Evolutionary conservation across 2,888 invertebrate genomes (phyloP).

Genomic region (Aphodius sticticus): DNA sequence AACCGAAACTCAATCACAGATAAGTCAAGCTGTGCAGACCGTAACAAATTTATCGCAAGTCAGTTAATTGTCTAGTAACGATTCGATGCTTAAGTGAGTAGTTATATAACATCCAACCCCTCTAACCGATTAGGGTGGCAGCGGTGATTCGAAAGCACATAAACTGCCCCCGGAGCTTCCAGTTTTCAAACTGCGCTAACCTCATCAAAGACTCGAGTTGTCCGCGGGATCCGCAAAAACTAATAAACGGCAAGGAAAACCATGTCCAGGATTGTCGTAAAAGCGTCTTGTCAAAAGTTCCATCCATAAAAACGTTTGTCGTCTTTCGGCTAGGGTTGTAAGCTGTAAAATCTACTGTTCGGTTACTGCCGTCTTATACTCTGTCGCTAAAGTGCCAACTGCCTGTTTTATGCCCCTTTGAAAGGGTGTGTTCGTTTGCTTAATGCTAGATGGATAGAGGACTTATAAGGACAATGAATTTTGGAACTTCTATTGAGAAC

Average conservation of each 20-base stretch:
- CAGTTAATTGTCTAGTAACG: neutral
- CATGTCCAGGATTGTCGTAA: neutral
- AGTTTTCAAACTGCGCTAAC: neutral
- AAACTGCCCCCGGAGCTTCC: neutral
- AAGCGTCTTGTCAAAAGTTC: constrained; percentile 4
- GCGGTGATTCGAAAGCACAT: neutral
- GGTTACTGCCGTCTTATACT: neutral
- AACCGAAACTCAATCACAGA: neutral
- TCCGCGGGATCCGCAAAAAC: neutral
- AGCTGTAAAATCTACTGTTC: neutral
- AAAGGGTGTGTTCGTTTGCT: neutral
- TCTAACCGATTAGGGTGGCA: neutral
- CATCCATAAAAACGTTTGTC: neutral
- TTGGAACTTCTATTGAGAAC: neutral
- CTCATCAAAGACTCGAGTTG: neutral
- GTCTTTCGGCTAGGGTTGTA: neutral
- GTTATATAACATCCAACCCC: neutral
- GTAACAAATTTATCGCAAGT: neutral
- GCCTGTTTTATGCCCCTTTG: neutral
- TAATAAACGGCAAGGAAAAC: neutral
- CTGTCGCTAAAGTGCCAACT: neutral
- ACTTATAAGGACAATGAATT: neutral
- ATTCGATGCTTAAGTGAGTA: neutral
- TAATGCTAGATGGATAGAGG: neutral
- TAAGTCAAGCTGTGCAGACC: neutral